phyloP scores from a whole-genome alignment of 2,113 vertebrate genomes.

The Microtus oregoni region DNA sequence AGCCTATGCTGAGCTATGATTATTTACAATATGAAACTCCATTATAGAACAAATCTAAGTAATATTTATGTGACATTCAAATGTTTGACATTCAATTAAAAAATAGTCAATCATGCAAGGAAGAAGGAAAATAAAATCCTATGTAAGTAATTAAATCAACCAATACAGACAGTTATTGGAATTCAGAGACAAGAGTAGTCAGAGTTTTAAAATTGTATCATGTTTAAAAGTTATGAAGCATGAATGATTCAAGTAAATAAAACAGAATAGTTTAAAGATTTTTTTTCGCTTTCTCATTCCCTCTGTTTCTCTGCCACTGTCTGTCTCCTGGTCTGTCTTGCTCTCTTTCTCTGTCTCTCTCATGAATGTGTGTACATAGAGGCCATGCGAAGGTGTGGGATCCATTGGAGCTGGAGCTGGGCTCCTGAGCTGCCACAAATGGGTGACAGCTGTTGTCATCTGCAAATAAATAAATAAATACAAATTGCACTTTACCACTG shows the following conservation, averaged over 20 bases:
- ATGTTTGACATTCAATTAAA: background rate
- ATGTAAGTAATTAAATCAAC: conserved; percentile 1
- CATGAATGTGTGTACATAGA: background rate
- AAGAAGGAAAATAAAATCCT: conserved; percentile 13
- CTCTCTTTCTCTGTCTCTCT: background rate
- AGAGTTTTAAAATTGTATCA: background rate
- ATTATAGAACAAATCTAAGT: background rate
- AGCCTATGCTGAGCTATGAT: background rate
- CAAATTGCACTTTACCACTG: background rate
- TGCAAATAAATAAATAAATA: too few relatives aligned
- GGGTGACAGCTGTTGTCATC: background rate
- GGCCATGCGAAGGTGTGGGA: too few relatives aligned
- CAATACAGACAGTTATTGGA: background rate
- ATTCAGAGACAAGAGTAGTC: background rate
- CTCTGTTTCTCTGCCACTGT: background rate
- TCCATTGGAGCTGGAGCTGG: background rate
- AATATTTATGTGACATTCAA: background rate
- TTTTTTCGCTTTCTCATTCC: background rate
- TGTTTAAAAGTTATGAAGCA: background rate
- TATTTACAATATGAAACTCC: background rate
- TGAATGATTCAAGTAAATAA: conserved; percentile 18
- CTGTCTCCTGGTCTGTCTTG: background rate
- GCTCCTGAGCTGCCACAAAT: background rate
- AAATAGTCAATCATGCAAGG: background rate
- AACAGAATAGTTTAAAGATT: background rate